Conservation (phyloP, 2,888 invertebrate genomes). For the Plusia festucae region DNA sequence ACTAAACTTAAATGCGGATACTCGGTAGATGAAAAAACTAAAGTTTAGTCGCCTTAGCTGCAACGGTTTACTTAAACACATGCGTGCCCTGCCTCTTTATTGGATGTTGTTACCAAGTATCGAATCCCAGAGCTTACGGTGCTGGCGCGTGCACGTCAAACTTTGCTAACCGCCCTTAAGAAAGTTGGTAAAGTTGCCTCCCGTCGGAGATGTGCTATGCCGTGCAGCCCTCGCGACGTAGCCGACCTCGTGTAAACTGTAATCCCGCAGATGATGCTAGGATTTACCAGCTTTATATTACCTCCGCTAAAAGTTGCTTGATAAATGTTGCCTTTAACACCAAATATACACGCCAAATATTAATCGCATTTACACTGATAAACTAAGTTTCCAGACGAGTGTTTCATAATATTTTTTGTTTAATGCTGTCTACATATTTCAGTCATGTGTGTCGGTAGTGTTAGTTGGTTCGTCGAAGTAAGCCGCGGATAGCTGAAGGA, state of each 20-base stretch:
- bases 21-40: constrained; percentile 12
- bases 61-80: constrained; percentile 60
- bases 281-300: constrained; percentile 85
- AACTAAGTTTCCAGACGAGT: background rate
- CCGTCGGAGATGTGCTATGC: constrained; percentile 82
- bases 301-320: constrained; percentile 78
- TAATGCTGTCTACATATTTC: background rate
- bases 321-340: constrained; percentile 74
- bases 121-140: constrained; percentile 85
- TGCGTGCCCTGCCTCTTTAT: constrained; percentile 74
- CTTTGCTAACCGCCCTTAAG: constrained; percentile 87
- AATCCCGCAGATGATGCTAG: constrained; percentile 87
- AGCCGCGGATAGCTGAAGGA: constrained; percentile 63
- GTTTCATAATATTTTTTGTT: background rate
- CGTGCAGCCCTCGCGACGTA: constrained; percentile 71
- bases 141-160: constrained; percentile 86
- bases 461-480: constrained; percentile 49
- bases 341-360: constrained; percentile 47
- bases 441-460: constrained; percentile 36
- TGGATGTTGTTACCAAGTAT: constrained; percentile 83
- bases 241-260: constrained; percentile 85
- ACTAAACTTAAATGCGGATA: background rate
- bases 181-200: constrained; percentile 86
- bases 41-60: constrained; percentile 44
- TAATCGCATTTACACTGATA: constrained; percentile 26